phyloP scores from a whole-genome alignment of 2,113 vertebrate genomes.

The Cisticola juncidis region DNA sequence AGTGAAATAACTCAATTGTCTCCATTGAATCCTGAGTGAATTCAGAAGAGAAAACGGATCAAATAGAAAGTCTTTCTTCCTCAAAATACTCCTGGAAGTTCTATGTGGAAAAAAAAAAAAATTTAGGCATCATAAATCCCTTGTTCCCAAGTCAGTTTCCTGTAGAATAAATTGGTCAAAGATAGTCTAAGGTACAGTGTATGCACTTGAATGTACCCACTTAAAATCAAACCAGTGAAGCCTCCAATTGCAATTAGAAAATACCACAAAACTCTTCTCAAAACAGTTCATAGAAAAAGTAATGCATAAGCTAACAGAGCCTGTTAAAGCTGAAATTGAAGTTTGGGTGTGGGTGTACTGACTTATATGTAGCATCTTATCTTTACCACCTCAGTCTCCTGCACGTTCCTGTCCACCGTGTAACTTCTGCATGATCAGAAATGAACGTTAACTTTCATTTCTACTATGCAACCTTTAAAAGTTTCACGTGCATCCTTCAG shows the following conservation, averaged over 20 bases:
- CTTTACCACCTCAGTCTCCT: background rate
- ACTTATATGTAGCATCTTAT: background rate
- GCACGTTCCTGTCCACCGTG: background rate
- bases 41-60: background rate
- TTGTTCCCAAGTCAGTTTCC: background rate
- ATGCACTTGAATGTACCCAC: background rate
- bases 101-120: background rate
- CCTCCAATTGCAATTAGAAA: background rate
- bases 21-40: background rate
- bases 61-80: background rate
- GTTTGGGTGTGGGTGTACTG: background rate
- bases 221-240: background rate
- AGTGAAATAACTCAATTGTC: background rate
- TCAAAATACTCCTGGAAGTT: background rate
- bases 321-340: background rate
- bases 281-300: background rate
- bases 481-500: background rate
- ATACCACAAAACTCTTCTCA: background rate
- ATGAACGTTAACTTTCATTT: background rate
- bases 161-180: background rate
- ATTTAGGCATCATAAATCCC: background rate
- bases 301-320: background rate
- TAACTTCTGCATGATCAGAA: background rate
- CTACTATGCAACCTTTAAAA: background rate
- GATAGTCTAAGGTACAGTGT: background rate